Percentiles rank a stretch among this genome's conserved stretches.
These are phyloP conservation scores for Philypnodon macrostomus DNA, from an alignment of 2,797 vertebrate genomes.

Conservation along the genomic window DNA sequence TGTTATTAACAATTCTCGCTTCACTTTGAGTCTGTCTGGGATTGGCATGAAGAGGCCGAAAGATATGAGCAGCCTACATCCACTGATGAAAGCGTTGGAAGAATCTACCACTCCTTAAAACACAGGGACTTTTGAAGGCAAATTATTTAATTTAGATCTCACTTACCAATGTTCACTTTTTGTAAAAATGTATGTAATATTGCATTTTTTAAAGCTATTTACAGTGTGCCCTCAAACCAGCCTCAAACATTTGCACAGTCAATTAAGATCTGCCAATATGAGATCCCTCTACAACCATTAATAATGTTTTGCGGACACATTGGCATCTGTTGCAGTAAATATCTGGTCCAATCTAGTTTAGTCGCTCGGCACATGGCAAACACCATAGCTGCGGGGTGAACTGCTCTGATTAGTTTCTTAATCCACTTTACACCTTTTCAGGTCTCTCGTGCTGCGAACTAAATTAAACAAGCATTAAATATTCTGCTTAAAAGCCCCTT, in stretches of 20 bases:
- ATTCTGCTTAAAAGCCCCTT: conserved; percentile 19
- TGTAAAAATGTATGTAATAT: no score
- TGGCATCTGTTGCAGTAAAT: conserved; percentile 9
- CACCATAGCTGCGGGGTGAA: conserved; percentile 23
- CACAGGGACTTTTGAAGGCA: no score
- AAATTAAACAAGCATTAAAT: conserved; percentile 47
- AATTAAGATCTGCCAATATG: conserved; percentile 3
- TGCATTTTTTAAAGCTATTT: no score
- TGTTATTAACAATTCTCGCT: no score
- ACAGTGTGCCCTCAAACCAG: no score
- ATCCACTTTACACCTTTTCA: conserved; percentile 25
- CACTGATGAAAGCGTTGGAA: no score
- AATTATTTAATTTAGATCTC: no score
- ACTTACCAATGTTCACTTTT: no score
- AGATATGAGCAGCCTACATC: no score
- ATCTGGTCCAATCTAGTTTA: not conserved
- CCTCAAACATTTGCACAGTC: conserved; percentile 3
- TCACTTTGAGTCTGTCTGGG: no score
- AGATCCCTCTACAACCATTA: conserved; percentile 11
- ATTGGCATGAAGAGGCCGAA: no score
- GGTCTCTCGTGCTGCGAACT: conserved; percentile 7
- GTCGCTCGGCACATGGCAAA: not conserved
- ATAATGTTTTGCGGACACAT: conserved; percentile 5
- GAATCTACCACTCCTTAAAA: no score
- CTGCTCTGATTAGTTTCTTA: not conserved